Evolutionary conservation across 2,797 vertebrate genomes (phyloP), one percentile per base, ranked within the genome.

Genomic region (Mormyrops attenuatus): DNA sequence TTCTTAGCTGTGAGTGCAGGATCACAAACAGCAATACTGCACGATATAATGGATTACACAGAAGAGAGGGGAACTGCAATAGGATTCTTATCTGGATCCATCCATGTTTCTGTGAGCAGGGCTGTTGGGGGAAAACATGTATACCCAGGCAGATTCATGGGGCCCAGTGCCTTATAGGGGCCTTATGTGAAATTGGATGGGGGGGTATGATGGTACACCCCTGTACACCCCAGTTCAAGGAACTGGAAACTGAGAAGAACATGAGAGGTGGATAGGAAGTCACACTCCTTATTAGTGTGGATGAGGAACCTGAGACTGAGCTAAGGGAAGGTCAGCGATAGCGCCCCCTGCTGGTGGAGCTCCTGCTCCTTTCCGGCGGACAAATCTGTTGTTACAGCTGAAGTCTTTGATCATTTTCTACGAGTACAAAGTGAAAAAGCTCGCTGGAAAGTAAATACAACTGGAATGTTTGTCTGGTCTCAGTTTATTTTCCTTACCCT

Each of bases 391-490:
- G 13, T 88, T 69, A 66, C 87, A 88, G 87, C 87, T 66, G 87
- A 49, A n/a, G 60, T 26, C 57, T 53, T 47, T 66, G 87, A 69
- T 66, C 57, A 26, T 11, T 22, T 88, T 34, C 41, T 26, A 9
- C 34, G 17, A 22, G 60, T 11, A 88, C 87, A 66, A 49, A 88
- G 34, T 63, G n/a, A 66, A 49, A 38, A 47, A 44, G 38, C 60
- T 47, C 9, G 13, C 57, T 66, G 57, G 85, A 47, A 88, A 63
- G 41, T 49, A 88, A 88, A 88, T 88, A 88, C 41, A 49, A 15
- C 87, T 88, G 87, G 87, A 88, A 88, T 66, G 87, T 88, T 88
- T 66, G 44, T 88, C 87, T 88, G 38, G 38, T 41, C 44, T 41
- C 1, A 5, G 55, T 66, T 66, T 88, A 38, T 88, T 88, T 88